Evolutionary conservation across 2,888 invertebrate genomes (phyloP), one percentile per base, ranked within the genome.

Genomic region (Leptura quadrifasciata): DNA sequence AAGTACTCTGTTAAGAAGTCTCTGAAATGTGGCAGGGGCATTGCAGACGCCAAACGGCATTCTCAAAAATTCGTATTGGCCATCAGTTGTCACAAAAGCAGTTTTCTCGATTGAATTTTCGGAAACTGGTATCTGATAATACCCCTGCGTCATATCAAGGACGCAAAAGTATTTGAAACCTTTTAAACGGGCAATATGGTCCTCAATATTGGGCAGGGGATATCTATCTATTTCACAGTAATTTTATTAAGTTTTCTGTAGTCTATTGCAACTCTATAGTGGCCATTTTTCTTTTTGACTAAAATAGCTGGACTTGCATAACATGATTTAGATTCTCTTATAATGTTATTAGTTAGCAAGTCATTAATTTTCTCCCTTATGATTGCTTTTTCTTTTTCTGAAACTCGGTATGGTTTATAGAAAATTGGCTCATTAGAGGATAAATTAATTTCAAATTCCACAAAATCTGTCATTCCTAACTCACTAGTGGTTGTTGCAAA

Each of bases 41-140:
- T 87, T 87, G 3, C 79, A 67, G 0, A 88, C 72, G 1, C 87
- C 87, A 76, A 88, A 89, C 1, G 85, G 83, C 85, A 87, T 84
- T 0, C 80, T 72, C 1, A 81, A 68, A 71, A 84, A 86, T 78
- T 87, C 83, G 58, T 79, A 87, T 8, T 84, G 71, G 5, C 85
- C 85, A 58, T 85, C 84, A 0, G 82, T 82, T 1, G 85, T 87
- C 2, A 82, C 80, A 58, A 86, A 85, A 3, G 84, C 85, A 0
- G 86, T 88, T 52, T 84, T 85, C 6, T 75, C 74, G 6, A 80
- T 79, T 20, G 82, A 84, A 5, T 79, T 76, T 52, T 79, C 73
- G 0, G 39, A 67, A 21, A 88, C 77, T 0, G 83, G 82, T 15
- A 88, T 82, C 58, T 87, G 88, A 74, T 84, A 81, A 80, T 85